phyloP scores from a whole-genome alignment of 92 coral and sea anemone species.

The Palythoa caribaeorum region DNA sequence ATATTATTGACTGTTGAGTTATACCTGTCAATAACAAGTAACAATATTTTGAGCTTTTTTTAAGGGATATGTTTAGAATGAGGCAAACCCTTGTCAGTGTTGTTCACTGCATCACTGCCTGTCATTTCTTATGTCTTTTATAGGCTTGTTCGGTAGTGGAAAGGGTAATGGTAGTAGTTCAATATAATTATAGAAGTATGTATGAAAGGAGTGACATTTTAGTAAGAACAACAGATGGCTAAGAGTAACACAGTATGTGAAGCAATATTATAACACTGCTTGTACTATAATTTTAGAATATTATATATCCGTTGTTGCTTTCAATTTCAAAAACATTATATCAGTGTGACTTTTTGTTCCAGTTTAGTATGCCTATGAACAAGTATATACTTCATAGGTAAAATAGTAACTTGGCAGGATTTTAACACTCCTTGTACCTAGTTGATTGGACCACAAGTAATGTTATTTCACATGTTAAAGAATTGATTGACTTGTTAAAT shows the following conservation, averaged over 20 bases:
- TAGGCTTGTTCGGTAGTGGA: conserved; percentile 7
- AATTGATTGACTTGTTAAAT: neutral
- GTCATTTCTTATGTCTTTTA: neutral
- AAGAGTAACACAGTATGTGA: neutral
- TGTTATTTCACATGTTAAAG: neutral
- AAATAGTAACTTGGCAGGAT: neutral
- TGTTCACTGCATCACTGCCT: conserved; percentile 6
- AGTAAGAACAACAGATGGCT: conserved; percentile 1
- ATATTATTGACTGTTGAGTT: conserved; percentile 2
- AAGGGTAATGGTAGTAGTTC: conserved; percentile 5
- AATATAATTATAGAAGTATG: neutral
- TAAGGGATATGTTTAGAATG: conserved; percentile 3
- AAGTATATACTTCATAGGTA: neutral
- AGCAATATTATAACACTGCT: conserved; percentile 1
- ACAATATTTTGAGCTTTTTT: neutral
- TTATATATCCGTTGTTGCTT: neutral
- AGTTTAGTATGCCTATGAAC: conserved; percentile 1
- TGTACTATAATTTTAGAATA: neutral
- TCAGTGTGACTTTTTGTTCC: conserved; percentile 1
- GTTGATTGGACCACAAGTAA: neutral
- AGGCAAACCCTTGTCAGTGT: conserved; percentile 3
- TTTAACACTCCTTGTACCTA: neutral
- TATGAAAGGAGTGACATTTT: conserved; percentile 1
- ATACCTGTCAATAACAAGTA: conserved; percentile 1
- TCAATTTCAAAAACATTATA: neutral